Base-by-base conservation (phyloP, 2,888 invertebrate species). In the Mythimna albipuncta region DNA sequence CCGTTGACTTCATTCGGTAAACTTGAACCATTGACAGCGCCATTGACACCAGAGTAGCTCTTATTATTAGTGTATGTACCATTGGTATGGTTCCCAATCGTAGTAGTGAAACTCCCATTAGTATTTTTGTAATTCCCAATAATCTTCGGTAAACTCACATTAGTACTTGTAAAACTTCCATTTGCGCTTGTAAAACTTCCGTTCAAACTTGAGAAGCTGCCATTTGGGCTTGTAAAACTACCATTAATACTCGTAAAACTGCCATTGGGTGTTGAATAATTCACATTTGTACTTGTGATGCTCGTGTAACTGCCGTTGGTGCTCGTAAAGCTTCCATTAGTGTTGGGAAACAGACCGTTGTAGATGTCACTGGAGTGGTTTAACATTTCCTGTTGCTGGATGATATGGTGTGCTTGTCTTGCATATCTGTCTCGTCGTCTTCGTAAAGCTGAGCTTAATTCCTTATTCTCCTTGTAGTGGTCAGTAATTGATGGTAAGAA, bases 351-450 rank as follows among this genome's bases (percentile, higher is more conserved):
- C 3, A 93, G 72, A 4, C 91, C 91, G 71, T 90, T 93, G 76
- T 92, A 92, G 44, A 92, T 86, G 7, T 87, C 89, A 75, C 87
- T 91, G 0, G 94, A 92, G 72, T 91, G 93, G 65, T 93, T 95
- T 11, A 95, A 85, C 77, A 96, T 88, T 93, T 98, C 98, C 90
- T 98, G 97, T 90, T 98, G 98, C 88, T 98, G 98, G 88, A 97
- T 97, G 88, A 98, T 98, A 89, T 98, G 98, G 89, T 98, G 98
- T 70, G 98, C 97, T 90, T 99, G 98, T 78, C 99, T 97, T 86
- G 98, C 98, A 62, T 98, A 98, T 81, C 99, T 97, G 89, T 98
- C 98, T 77, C 98, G 97, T 77, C 99, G 97, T 86, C 98, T 97
- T 87, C 98, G 97, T 79, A 99, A 95, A 68, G 98, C 98, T 61